Evolutionary conservation across 2,113 vertebrate species (phyloP), one percentile per base, ranked within the genome.

Genomic region (Rhadina sibilatrix): DNA sequence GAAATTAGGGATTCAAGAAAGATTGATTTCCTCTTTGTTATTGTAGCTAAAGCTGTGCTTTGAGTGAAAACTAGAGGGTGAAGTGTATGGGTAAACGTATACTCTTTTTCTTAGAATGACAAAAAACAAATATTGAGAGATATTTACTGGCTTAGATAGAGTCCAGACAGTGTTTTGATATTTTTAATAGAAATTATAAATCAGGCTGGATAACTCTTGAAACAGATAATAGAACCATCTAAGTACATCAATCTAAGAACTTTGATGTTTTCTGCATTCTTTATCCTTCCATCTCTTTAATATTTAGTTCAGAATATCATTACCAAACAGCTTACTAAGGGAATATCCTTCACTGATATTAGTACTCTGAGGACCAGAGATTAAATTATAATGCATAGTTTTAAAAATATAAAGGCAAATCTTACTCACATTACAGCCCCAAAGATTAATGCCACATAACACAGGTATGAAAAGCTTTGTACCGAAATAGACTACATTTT

Each of bases 151-250:
- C 23, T 90, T 82, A 91, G 44, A 86, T 59, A 66, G 22, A 89
- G 35, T 57, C 8, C 63, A 87, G 69, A 60, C 3, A 57, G n/a
- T 38, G 15, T 49, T 95, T 79, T 76, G 44, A 35, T 79, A 69
- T 83, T 93, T 95, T 82, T 76, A 82, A 85, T 61, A 79, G 50
- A 79, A 96, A 89, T 93, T 79, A 38, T 71, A 82, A 87, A 74
- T 87, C 53, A 87, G 57, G 49, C 28, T 57, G 38, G 24, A 27
- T 83, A 72, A 53, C 56, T 68, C 54, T 86, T 74, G 35, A 89
- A 90, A 81, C 10, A 87, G 47, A 42, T 47, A 90, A 76, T 42
- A 79, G 28, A 91, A 83, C 49, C 38, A 83, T 44, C 49, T 59
- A 11, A 63, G 19, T 59, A 83, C 44, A 89, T 83, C 57, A 40